phyloP scores from a whole-genome alignment of 2,888 invertebrate species.

The Synanthedon andrenaeformis region DNA sequence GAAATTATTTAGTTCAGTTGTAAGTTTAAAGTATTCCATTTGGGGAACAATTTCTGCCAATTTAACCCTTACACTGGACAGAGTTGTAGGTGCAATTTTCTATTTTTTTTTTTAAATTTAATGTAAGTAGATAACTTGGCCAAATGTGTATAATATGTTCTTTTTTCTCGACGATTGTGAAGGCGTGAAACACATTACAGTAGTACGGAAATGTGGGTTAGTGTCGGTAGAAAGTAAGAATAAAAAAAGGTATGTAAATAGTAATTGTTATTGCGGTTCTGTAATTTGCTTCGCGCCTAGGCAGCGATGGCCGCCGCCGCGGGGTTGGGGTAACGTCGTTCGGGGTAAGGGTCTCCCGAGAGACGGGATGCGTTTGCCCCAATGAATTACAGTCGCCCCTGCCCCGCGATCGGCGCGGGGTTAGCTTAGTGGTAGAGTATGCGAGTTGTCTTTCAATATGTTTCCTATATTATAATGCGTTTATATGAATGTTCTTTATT shows the following conservation, averaged over 20 bases:
- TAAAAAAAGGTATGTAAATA: slow-evolving; percentile 28
- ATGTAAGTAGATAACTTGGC: not conserved
- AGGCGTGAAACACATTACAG: slow-evolving; percentile 64
- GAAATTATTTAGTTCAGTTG: slow-evolving; percentile 11
- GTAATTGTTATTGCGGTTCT: slow-evolving; percentile 27
- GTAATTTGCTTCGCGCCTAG: slow-evolving; percentile 63
- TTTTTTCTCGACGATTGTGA: slow-evolving; percentile 3
- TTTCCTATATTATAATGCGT: slow-evolving; percentile 68
- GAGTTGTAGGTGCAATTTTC: slow-evolving; percentile 1
- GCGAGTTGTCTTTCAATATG: slow-evolving; percentile 54
- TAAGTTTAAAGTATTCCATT: slow-evolving; percentile 11
- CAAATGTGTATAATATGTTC: not conserved
- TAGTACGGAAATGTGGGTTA: slow-evolving; percentile 16
- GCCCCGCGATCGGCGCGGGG: slow-evolving; percentile 5
- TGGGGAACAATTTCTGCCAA: slow-evolving; percentile 18
- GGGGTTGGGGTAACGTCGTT: not conserved
- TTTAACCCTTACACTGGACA: not conserved
- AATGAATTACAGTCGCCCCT: not conserved
- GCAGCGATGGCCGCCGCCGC: not conserved
- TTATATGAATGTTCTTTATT: slow-evolving; percentile 67
- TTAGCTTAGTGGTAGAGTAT: slow-evolving; percentile 30
- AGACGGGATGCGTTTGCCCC: too few relatives aligned
- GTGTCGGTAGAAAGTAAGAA: slow-evolving; percentile 10
- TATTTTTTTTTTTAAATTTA: not conserved
- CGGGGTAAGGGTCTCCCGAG: not conserved